phyloP scores from a whole-genome alignment of 2,888 invertebrate species.

The Drosophila rellima region DNA sequence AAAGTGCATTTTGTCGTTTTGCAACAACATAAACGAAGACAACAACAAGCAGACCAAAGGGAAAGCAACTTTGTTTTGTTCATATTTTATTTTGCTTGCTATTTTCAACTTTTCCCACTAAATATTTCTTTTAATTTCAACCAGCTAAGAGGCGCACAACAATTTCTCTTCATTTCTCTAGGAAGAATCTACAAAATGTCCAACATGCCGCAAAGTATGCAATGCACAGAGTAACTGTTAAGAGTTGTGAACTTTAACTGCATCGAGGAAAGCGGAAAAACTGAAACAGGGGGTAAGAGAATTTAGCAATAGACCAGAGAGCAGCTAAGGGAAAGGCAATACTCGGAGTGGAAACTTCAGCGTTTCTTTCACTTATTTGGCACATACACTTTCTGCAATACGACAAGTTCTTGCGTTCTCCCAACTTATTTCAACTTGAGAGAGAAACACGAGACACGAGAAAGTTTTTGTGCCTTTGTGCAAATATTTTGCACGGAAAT shows the following conservation, averaged over 20 bases:
- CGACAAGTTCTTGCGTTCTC: constrained; percentile 23
- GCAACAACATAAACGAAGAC: constrained; percentile 15
- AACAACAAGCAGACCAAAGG: constrained; percentile 8
- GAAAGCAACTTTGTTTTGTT: constrained; percentile 14
- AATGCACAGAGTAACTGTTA: constrained; percentile 32
- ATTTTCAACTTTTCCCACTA: constrained; percentile 12
- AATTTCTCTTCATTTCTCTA: constrained; percentile 20
- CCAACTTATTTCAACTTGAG: constrained; percentile 24
- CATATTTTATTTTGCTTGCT: constrained; percentile 7
- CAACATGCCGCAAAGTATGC: constrained; percentile 52
- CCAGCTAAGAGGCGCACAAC: constrained; percentile 21
- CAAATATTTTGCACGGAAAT: constrained; percentile 72
- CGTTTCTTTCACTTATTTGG: constrained; percentile 21
- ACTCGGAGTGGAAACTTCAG: constrained; percentile 34
- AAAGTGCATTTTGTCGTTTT: constrained; percentile 63
- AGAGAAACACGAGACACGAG: not conserved
- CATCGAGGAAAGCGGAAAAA: constrained; percentile 10
- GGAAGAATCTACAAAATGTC: constrained; percentile 47
- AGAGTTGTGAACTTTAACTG: constrained; percentile 49
- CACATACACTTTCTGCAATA: constrained; percentile 17
- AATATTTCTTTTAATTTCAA: constrained; percentile 47
- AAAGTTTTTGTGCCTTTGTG: constrained; percentile 57
- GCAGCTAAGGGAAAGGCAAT: constrained; percentile 21
- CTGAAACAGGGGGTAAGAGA: no score
- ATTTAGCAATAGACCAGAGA: not conserved